Evolutionary conservation across 1,140 invertebrate species (phyloP), one percentile per base, ranked within the genome.

Genomic region (Zophobas morio): DNA sequence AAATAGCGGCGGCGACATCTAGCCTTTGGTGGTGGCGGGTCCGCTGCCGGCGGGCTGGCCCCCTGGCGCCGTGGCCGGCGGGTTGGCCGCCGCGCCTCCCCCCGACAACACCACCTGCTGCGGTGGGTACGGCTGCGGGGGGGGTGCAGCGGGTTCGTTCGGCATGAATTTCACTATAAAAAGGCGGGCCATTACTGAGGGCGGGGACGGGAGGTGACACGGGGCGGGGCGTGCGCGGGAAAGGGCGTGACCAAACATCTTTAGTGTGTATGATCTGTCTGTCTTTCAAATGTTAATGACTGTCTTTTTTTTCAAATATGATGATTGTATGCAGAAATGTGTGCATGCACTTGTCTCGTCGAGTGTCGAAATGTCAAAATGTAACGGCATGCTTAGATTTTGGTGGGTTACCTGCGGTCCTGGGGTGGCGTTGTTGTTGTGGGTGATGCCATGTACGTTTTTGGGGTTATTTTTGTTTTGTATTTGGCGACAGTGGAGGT

Each of bases 151-250:
- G 37, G 76, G 74, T 51, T 83, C 79, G n/a, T 84, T 82, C 20
- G 83, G 83, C 83, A 84, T 84, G 71, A 84, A 84, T 83, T 83
- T 84, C 83, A 84, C 83, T 84, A 79, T 40, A 84, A 83, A 75
- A 72, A 57, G 56, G 42, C 4, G 6, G 33, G 33, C n/a, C 8
- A 37, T 40, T 54, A 75, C 46, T 39, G 39, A 3, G 54, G 56
- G 34, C 60, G 4, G 33, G 35, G 33, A 3, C n/a, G 60, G 47
- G 56, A 47, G 32, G 2, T 39, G 35, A 33, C 6, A 53, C 47
- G 4, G 35, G 5, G 8, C 33, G 8, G n/a, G 20, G 56, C 4
- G 20, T 20, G 20, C 20, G 20, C 8, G 34, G 33, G 47, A 46
- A 34, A n/a, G 53, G 37, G 51, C 33, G 36, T 20, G 36, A 71